Evolutionary conservation across 2,888 invertebrate species (phyloP).

Genomic region (Strigamia crassipes): DNA sequence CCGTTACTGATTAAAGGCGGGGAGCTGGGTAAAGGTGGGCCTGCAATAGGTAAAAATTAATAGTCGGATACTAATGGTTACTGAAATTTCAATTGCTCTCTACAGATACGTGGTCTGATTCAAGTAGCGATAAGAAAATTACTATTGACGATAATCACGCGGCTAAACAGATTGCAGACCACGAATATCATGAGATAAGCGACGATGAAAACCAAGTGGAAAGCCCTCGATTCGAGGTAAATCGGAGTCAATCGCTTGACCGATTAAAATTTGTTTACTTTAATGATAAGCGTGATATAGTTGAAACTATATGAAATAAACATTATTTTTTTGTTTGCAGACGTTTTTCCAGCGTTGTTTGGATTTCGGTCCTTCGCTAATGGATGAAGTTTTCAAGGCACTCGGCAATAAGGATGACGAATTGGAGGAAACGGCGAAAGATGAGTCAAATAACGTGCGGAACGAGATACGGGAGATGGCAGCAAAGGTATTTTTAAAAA

Average conservation of each 20-base stretch:
- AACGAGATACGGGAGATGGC: slow-evolving; percentile 70
- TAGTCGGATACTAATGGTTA: neutral
- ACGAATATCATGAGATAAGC: slow-evolving; percentile 82
- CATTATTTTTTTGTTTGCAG: slow-evolving; percentile 47
- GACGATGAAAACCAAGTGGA: slow-evolving; percentile 62
- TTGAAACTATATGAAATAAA: too few relatives aligned
- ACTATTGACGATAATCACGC: neutral
- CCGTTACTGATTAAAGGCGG: slow-evolving; percentile 57
- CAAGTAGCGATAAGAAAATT: slow-evolving; percentile 51
- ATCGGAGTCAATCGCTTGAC: slow-evolving; percentile 3
- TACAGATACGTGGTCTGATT: slow-evolving; percentile 53
- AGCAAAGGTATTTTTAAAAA: slow-evolving; percentile 48
- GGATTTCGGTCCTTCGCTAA: slow-evolving; percentile 76
- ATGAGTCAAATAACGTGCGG: slow-evolving; percentile 67
- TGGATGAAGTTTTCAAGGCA: slow-evolving; percentile 84
- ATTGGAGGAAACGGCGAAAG: slow-evolving; percentile 53
- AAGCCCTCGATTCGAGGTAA: slow-evolving; percentile 62
- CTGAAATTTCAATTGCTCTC: neutral
- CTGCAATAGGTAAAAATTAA: slow-evolving; percentile 52
- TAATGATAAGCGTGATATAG: neutral
- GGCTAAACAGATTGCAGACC: slow-evolving; percentile 61
- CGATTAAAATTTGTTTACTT: neutral
- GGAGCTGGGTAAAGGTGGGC: slow-evolving; percentile 53
- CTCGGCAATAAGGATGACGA: slow-evolving; percentile 53
- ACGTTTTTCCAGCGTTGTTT: slow-evolving; percentile 52